Evolutionary conservation across 2,888 invertebrate species (phyloP).

Genomic region (Heteromyza rotundicornis): DNA sequence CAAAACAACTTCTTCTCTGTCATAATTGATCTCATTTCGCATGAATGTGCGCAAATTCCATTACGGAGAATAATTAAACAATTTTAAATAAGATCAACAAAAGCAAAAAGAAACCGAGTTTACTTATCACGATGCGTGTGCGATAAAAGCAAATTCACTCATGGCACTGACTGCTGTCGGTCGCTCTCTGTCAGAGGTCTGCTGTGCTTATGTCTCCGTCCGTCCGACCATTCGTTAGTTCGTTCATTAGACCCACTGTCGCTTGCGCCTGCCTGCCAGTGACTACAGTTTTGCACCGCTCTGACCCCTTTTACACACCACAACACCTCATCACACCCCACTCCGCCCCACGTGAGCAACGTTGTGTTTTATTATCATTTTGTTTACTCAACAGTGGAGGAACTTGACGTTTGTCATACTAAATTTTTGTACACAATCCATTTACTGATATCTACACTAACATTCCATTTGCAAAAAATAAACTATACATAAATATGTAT

Average conservation of each 20-base stretch:
- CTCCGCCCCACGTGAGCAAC: neutral
- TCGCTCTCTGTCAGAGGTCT: neutral
- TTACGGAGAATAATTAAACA: constrained; percentile 15
- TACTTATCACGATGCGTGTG: constrained; percentile 9
- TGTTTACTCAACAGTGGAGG: constrained; percentile 10
- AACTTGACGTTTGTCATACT: constrained; percentile 7
- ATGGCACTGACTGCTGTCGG: neutral
- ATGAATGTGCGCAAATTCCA: constrained; percentile 21
- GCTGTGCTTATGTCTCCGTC: too few relatives aligned
- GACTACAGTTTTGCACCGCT: too few relatives aligned
- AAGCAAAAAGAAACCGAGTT: neutral
- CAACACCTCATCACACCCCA: too few relatives aligned
- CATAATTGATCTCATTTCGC: constrained; percentile 3
- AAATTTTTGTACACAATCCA: constrained; percentile 3
- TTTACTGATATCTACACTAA: constrained; percentile 16
- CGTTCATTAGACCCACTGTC: neutral
- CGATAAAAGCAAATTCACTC: neutral
- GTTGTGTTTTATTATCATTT: constrained; percentile 14
- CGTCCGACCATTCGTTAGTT: neutral
- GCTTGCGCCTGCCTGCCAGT: neutral
- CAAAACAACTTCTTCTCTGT: neutral
- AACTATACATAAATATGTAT: constrained; percentile 4
- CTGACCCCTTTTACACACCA: too few relatives aligned
- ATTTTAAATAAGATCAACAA: constrained; percentile 12
- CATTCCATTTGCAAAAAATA: constrained; percentile 16